Base-by-base conservation (phyloP, 2,888 invertebrate genomes). In the Volucella bombylans region DNA sequence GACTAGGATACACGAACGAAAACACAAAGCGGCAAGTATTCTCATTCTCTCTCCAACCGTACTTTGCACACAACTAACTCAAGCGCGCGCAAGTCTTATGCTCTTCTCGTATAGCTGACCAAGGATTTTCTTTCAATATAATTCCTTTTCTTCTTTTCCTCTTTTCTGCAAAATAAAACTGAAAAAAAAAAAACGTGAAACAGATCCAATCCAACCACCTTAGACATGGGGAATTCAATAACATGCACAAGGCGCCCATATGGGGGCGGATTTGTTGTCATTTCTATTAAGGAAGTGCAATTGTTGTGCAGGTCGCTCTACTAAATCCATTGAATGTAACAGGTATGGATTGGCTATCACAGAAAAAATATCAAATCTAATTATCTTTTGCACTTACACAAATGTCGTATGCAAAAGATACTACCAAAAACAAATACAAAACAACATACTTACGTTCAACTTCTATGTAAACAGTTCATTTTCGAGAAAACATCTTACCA, bases 41-140 rank as follows among this genome's bases (percentile, higher is more conserved):
- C 85, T 80, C 85, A 85, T 85, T 81, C 81, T 85, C 81, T 85
- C 80, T 81, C 76, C 76, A 81, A 72, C 80, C 80, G 85, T 81
- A 85, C 85, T 85, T 85, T 81, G 62, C 74, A 80, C 85, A 81
- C 85, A 85, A 81, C 81, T 81, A 85, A 85, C 76, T 67, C 43
- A 72, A 85, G 71, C 81, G 80, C 85, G 85, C 85, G 85, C 85
- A 85, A 81, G 85, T 85, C 76, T 45, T 65, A 67, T 83, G 62
- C 83, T 85, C 83, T 76, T 76, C 80, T 64, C 79, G 69, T 79
- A 49, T 79, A 57, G 50, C 45, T 69, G 47, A 61, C 80, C 74
- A 85, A 85, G 83, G 83, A 85, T 80, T 85, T 83, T 83, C 79
- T 73, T 80, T 71, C 64, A 43, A 15, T 73, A 62, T 62, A 15